These are phyloP conservation scores for Dolomedes plantarius DNA, from an alignment of 2,888 invertebrate species.

Conservation along the genomic window DNA sequence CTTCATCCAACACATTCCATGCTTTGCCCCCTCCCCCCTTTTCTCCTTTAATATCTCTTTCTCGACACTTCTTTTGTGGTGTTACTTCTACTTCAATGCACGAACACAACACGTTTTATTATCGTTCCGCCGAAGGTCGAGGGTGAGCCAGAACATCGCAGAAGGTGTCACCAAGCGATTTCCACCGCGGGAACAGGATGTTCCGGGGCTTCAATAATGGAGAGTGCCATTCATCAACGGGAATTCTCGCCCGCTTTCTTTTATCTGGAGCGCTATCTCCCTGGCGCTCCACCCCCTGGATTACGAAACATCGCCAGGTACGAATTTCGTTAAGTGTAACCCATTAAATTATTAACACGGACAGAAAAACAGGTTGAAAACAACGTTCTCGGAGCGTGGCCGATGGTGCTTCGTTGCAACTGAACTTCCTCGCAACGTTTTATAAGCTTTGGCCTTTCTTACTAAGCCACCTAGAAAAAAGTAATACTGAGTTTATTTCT, in stretches of 20 bases:
- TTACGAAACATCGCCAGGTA: too few relatives aligned
- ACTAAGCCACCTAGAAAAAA: too few relatives aligned
- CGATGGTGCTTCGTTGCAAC: too few relatives aligned
- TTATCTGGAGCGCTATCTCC: not conserved
- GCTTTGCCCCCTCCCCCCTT: not conserved
- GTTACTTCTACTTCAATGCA: not conserved
- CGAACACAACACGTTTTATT: not conserved
- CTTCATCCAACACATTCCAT: not conserved
- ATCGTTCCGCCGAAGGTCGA: not conserved
- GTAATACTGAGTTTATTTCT: too few relatives aligned
- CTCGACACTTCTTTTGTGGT: not conserved
- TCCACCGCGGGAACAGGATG: constrained; percentile 11
- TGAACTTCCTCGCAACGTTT: too few relatives aligned
- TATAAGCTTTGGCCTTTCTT: too few relatives aligned
- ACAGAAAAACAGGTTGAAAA: too few relatives aligned
- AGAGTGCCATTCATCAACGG: not conserved
- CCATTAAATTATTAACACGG: too few relatives aligned
- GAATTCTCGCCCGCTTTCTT: not conserved
- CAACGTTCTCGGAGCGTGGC: too few relatives aligned
- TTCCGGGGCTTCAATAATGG: not conserved
- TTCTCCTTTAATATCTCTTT: not conserved
- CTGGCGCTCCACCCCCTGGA: too few relatives aligned
- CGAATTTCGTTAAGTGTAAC: too few relatives aligned
- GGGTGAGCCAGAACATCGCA: not conserved
- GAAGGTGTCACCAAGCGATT: constrained; percentile 6